These are phyloP conservation scores for Platycnemis pennipes DNA, from an alignment of 2,888 invertebrate species.

Conservation along the genomic window DNA sequence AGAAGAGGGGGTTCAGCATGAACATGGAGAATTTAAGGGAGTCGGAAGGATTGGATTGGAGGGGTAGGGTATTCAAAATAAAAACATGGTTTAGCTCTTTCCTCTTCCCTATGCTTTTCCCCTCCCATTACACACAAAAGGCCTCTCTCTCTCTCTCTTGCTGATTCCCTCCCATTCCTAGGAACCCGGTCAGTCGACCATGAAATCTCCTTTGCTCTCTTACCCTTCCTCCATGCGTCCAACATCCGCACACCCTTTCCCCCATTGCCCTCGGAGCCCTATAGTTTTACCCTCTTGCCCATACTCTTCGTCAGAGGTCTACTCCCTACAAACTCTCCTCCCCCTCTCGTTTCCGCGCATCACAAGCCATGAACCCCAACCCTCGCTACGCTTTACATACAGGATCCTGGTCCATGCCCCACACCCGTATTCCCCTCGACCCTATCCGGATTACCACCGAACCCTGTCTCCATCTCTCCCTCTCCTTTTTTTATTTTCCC, in stretches of 20 bases:
- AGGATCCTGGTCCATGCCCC: background rate
- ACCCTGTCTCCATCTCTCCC: background rate
- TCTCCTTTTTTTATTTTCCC: background rate
- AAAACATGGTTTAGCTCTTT: constrained; percentile 56
- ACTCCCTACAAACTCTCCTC: background rate
- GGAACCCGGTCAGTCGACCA: constrained; percentile 52
- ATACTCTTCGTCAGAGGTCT: too few relatives aligned
- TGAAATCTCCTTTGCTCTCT: constrained; percentile 45
- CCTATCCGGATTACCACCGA: background rate
- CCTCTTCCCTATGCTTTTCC: background rate
- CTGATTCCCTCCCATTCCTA: constrained; percentile 52
- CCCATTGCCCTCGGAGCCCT: constrained; percentile 9
- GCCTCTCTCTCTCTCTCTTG: background rate
- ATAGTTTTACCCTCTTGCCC: background rate
- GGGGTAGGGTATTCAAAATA: constrained; percentile 1
- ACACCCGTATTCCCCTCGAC: background rate
- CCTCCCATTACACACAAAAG: background rate
- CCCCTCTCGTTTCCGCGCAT: constrained; percentile 23
- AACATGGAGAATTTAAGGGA: background rate
- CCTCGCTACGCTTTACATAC: background rate
- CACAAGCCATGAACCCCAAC: constrained; percentile 36
- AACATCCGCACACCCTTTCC: background rate
- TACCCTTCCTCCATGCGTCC: background rate
- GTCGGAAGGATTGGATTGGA: too few relatives aligned
- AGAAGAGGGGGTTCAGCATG: background rate